Evolutionary conservation across 1,140 invertebrate species (phyloP), one percentile per base, ranked within the genome.

Genomic region (Drosophila tristis): DNA sequence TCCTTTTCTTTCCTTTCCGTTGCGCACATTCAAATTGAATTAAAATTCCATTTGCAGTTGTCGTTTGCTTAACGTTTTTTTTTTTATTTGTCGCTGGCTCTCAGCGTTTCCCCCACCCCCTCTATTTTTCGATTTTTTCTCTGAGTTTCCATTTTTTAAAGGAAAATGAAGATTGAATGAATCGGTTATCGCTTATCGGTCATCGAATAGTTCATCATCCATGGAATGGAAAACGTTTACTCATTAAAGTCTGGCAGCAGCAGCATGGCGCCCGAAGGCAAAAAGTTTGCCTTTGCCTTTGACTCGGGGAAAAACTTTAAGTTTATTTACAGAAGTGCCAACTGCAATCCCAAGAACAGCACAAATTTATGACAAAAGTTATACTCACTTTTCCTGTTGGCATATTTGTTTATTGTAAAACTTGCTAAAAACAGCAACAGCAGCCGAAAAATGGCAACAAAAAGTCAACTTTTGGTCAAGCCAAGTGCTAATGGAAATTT

Each of bases 41-140:
- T 86, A 87, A 86, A 86, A 86, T 86, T 86, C 81, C 82, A 86
- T 86, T 87, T 86, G 80, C 72, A 66, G 80, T 79, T 85, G 80
- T 76, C 76, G 76, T 84, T 85, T 84, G 78, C 70, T 81, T 64
- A 86, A 61, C 72, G 57, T 61, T 76, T 61, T 74, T 61, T 74
- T 75, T 75, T 20, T 20, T 20, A 75, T 66, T 72, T 48, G 31
- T 49, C 48, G n/a, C 53, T 6, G 48, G 25, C n/a, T 55, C 2
- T 2, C 1, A 3, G 29, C 49, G 5, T 56, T 31, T 50, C 23
- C 23, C 29, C 16, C 20, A 20, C 20, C 2, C 20, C 20, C 20
- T 20, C 20, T 2, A 20, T 20, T 20, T 20, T 20, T 1, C 20
- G 20, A 13, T 23, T 5, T 51, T 9, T 4, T 4, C 7, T 0